A percentile compares a stretch with the other conserved stretches of the same genome.
Evolutionary conservation across 2,797 vertebrate genomes (phyloP).

Genomic region (Cyprinella venusta): DNA sequence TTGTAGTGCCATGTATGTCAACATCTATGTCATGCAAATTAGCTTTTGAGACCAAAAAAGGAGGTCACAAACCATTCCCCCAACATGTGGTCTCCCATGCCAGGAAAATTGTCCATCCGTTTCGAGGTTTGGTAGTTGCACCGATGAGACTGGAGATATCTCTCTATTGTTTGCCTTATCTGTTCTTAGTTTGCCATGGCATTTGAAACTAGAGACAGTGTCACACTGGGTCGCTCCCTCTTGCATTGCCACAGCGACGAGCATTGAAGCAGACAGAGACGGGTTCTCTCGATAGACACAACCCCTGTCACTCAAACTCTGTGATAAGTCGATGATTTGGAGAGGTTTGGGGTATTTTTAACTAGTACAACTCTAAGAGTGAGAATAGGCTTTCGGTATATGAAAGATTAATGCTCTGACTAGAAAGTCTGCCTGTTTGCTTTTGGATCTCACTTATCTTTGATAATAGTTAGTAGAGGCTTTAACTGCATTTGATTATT

Average conservation of each 20-base stretch:
- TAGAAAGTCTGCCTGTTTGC: slow-evolving; percentile 24
- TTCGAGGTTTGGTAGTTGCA: slow-evolving; percentile 22
- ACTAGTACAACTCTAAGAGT: not conserved
- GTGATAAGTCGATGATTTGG: slow-evolving; percentile 18
- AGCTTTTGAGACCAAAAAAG: not conserved
- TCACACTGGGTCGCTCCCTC: slow-evolving; percentile 26
- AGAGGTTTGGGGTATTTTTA: slow-evolving; percentile 27
- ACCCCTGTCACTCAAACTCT: slow-evolving; percentile 51
- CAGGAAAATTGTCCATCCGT: slow-evolving; percentile 12
- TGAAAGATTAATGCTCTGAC: slow-evolving; percentile 24
- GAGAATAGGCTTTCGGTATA: slow-evolving; percentile 25
- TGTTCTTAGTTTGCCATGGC: slow-evolving; percentile 38
- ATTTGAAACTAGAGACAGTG: slow-evolving; percentile 49
- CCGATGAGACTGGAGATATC: slow-evolving; percentile 49
- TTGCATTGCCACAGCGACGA: slow-evolving; percentile 17
- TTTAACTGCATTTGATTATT: slow-evolving; percentile 33
- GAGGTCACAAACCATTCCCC: not conserved
- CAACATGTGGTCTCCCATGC: slow-evolving; percentile 20
- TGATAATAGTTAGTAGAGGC: slow-evolving; percentile 32
- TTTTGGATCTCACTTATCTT: slow-evolving; percentile 30
- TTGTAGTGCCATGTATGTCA: not conserved
- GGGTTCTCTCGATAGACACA: slow-evolving; percentile 34
- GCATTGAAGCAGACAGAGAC: slow-evolving; percentile 37
- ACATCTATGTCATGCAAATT: slow-evolving; percentile 1
- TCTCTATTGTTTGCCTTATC: slow-evolving; percentile 43